Evolutionary conservation across 2,888 invertebrate genomes (phyloP).

Genomic region (Parelbella ahira): DNA sequence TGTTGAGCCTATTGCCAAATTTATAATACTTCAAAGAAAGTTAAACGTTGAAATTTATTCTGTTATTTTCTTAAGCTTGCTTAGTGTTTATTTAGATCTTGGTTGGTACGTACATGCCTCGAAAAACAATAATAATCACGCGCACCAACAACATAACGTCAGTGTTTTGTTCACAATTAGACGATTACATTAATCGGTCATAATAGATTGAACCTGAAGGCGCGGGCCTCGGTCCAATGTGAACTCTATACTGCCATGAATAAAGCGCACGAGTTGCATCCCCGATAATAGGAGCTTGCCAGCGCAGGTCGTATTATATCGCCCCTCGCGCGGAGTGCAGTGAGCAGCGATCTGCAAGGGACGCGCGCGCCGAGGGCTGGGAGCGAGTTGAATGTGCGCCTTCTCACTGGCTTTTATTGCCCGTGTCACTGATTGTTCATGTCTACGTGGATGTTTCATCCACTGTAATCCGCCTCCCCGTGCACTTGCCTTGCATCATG

Average conservation of each 20-base stretch:
- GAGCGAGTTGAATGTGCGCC: background rate
- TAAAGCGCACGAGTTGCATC: no score
- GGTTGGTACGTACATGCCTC: no score
- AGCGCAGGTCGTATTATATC: conserved; percentile 14
- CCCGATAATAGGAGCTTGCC: background rate
- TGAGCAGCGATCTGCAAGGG: conserved; percentile 4
- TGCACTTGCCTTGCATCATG: no score
- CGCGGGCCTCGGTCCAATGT: background rate
- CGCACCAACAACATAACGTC: background rate
- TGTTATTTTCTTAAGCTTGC: no score
- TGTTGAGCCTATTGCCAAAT: no score
- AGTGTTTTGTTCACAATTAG: conserved; percentile 10
- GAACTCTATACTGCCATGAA: background rate
- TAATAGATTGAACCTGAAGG: conserved; percentile 7
- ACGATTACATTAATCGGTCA: conserved; percentile 15
- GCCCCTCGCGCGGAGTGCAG: conserved; percentile 4
- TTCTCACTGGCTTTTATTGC: conserved; percentile 11
- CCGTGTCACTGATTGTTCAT: conserved; percentile 16
- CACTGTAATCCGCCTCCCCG: conserved; percentile 15
- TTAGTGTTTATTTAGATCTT: no score
- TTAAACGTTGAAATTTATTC: no score
- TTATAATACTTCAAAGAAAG: no score
- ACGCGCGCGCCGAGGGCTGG: conserved; percentile 4
- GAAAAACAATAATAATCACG: no score
- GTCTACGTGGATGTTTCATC: conserved; percentile 6